phyloP scores from a whole-genome alignment of 2,797 vertebrate species.

The Manis javanica region DNA sequence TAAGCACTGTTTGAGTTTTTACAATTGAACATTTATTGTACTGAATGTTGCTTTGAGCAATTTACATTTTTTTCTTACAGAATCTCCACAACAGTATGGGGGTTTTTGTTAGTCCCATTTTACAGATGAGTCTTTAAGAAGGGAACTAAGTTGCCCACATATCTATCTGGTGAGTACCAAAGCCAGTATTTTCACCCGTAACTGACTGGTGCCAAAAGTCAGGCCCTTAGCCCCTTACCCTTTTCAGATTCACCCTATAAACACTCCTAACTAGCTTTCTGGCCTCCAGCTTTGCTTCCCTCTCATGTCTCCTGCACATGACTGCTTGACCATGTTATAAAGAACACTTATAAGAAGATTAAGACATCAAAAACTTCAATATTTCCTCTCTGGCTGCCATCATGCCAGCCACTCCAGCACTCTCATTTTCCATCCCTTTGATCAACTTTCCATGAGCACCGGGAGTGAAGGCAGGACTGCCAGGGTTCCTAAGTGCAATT shows the following conservation, averaged over 20 bases:
- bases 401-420: neutral
- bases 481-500: conserved; percentile 14
- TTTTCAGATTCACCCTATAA: neutral
- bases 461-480: neutral
- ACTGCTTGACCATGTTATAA: neutral
- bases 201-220: neutral
- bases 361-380: neutral
- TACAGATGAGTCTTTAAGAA: neutral
- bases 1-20: neutral
- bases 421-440: neutral
- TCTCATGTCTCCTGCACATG: too few relatives aligned
- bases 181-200: neutral
- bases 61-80: neutral
- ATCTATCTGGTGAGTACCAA: neutral
- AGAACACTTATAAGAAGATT: neutral
- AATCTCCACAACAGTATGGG: neutral
- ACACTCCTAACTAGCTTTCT: neutral
- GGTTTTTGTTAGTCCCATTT: neutral
- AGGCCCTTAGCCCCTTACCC: neutral
- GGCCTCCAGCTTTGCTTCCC: neutral
- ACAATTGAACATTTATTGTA: neutral
- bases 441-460: neutral
- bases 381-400: neutral
- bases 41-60: neutral
- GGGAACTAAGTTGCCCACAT: neutral